Base-by-base conservation (phyloP, 2,797 vertebrate species). In the Varecia variegata region DNA sequence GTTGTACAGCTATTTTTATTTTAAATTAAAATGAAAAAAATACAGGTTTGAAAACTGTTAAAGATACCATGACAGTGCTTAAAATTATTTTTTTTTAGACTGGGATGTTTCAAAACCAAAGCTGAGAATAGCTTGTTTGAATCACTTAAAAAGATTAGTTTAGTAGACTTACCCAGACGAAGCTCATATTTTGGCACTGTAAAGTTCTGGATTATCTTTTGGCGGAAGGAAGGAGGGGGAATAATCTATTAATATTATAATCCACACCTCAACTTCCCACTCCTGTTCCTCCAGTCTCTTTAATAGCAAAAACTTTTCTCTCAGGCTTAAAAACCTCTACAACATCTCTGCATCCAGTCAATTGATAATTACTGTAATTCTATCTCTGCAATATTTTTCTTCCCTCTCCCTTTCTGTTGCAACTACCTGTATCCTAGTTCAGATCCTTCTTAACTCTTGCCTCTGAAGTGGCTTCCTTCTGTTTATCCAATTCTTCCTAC, bases 21-120 rank as follows among this genome's bases (percentile, higher is more conserved):
- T 96, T 81, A 65, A 94, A 88, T 90, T 67, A 54, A 76, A 88
- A 85, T 81, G 4, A 67, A 93, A 65, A 94, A 95, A 88, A 70
- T 73, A 71, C 2, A 93, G 40, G 40, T 84, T 97, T 93, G 62
- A 85, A 93, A 95, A 83, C 23, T 60, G 50, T 89, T 87, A 71
- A 88, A 70, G 40, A 88, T 71, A 90, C 4, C 71, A 45, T 87
- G 47, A 84, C 14, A 71, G 47, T 84, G 18, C 32, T 87, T 79
- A 73, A 89, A 79, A 17, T 25, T 73, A 30, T 79, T 83, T 83
- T 81, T 88, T 87, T 85, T 76, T 84, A 40, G 2, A 65, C 30
- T 56, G 18, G 23, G 54, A 94, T 58, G 30, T 88, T 50, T 81
- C 71, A 94, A 94, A 93, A 90, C 25, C 73, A 82, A 79, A 86